Conservation (phyloP, 2,797 vertebrate genomes). For the Spinus pinus region DNA sequence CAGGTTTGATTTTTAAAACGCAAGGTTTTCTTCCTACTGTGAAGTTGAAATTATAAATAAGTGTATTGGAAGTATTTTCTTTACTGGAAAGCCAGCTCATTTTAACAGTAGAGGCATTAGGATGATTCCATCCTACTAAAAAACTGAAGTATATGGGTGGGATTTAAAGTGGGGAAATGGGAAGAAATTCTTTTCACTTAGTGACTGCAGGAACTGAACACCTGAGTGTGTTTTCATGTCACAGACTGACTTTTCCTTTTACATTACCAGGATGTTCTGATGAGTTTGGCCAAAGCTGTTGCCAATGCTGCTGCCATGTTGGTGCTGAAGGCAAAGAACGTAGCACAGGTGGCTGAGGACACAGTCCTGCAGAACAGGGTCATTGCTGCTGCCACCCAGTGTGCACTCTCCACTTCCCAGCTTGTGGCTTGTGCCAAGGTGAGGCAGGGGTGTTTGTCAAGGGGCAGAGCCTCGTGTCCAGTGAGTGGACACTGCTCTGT, state of each 20-base stretch:
- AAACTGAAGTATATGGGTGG: neutral
- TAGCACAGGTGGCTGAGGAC: slow-evolving; percentile 96
- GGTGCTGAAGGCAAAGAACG: slow-evolving; percentile 97
- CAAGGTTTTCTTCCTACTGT: neutral
- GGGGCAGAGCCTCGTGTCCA: accelerated
- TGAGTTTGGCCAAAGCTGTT: slow-evolving; percentile 98
- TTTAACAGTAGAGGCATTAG: neutral
- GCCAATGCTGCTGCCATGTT: slow-evolving; percentile 98
- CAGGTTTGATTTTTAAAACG: neutral
- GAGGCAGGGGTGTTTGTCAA: neutral
- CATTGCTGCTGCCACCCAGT: slow-evolving; percentile 96
- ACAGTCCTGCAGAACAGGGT: slow-evolving; percentile 94
- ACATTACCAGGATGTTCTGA: slow-evolving; percentile 89
- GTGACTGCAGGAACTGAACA: neutral
- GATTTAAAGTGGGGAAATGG: neutral
- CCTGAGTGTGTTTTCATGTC: neutral
- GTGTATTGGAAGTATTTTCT: neutral
- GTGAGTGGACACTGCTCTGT: accelerated
- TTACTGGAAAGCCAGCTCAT: neutral
- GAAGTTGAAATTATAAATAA: neutral
- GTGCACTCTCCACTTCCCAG: slow-evolving; percentile 97
- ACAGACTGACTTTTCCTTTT: neutral
- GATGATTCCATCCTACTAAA: neutral
- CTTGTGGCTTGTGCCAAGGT: slow-evolving; percentile 99
- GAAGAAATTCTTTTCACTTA: neutral